Conservation (phyloP, 2,113 vertebrate genomes). For the Archocentrus centrarchus region DNA sequence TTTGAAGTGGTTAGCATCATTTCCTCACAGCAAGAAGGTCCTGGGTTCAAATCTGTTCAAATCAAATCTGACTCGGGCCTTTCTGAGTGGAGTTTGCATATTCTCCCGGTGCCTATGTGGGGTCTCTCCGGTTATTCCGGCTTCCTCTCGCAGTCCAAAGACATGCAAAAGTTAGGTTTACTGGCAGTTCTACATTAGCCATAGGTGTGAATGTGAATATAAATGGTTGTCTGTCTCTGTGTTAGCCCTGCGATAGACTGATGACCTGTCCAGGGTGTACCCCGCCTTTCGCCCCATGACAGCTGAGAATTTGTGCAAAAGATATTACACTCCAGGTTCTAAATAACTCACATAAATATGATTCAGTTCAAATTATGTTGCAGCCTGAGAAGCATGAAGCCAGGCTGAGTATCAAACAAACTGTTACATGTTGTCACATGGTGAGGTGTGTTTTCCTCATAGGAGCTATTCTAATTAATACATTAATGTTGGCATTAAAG, state of each 20-base stretch:
- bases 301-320: too few species aligned
- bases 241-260: not conserved
- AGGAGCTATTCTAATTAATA: too few species aligned
- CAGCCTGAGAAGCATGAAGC: too few species aligned
- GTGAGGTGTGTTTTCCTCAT: too few species aligned
- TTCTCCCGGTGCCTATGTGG: not conserved
- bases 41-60: not conserved
- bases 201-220: not conserved
- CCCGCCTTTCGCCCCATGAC: too few species aligned
- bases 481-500: too few species aligned
- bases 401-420: too few species aligned
- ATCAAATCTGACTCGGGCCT: too few species aligned
- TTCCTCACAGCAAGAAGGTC: not conserved
- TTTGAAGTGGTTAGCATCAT: not conserved
- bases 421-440: too few species aligned
- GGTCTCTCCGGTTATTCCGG: not conserved
- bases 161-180: not conserved
- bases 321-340: too few species aligned
- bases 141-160: not conserved
- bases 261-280: not conserved
- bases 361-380: too few species aligned
- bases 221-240: not conserved
- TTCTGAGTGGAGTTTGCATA: not conserved
- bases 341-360: too few species aligned
- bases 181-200: not conserved